These are phyloP conservation scores for Psettodes erumei DNA, from an alignment of 2,113 vertebrate species.

Conservation along the genomic window DNA sequence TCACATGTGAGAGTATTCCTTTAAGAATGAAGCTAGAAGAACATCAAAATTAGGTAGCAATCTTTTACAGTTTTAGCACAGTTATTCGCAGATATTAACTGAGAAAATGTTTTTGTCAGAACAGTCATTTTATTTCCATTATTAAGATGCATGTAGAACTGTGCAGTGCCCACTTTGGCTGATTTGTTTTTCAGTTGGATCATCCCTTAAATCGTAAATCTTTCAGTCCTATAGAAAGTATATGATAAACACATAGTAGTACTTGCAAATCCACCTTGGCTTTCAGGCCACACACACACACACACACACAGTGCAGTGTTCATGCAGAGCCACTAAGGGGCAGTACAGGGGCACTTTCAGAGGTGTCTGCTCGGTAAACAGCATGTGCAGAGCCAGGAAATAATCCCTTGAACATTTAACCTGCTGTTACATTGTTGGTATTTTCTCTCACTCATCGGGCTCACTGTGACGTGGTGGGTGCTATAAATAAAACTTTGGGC, in stretches of 20 bases:
- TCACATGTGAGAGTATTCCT: too few relatives aligned
- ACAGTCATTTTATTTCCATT: background rate
- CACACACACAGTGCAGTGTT: constrained; percentile 29
- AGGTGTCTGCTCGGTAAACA: constrained; percentile 22
- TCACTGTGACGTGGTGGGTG: constrained; percentile 34
- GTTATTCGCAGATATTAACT: background rate
- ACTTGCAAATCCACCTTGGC: background rate
- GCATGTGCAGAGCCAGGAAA: constrained; percentile 43
- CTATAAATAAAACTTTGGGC: constrained; percentile 58
- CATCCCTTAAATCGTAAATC: background rate
- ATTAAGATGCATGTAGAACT: background rate
- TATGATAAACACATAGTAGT: constrained; percentile 10
- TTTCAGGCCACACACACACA: background rate
- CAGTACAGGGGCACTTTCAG: constrained; percentile 42
- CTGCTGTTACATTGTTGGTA: constrained; percentile 55
- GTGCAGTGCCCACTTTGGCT: background rate
- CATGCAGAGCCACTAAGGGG: constrained; percentile 56
- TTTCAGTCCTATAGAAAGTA: constrained; percentile 4
- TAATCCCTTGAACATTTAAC: constrained; percentile 63
- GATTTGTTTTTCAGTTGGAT: constrained; percentile 13
- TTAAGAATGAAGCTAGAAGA: too few relatives aligned
- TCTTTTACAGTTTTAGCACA: too few relatives aligned
- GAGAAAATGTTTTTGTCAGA: background rate
- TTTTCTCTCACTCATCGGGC: constrained; percentile 38
- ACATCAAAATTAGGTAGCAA: too few relatives aligned